phyloP scores from a whole-genome alignment of 2,888 invertebrate genomes.

The Podotricha telesiphe region DNA sequence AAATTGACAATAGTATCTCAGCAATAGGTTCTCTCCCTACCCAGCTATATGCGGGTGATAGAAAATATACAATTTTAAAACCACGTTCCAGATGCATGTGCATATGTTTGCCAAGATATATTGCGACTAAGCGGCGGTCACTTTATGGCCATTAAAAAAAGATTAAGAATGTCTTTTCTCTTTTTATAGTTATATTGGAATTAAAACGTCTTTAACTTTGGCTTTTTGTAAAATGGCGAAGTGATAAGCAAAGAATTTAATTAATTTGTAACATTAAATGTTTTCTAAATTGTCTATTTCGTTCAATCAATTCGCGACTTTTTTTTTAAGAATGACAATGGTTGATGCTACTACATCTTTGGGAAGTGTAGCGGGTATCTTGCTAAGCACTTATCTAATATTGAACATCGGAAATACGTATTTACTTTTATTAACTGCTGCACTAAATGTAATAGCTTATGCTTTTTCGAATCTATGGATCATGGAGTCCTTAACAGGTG shows the following conservation, averaged over 20 bases:
- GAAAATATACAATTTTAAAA: background rate
- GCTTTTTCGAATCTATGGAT: slow-evolving; percentile 76
- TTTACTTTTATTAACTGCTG: slow-evolving; percentile 77
- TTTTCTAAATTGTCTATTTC: background rate
- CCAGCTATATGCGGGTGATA: no score
- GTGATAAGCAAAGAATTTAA: no score
- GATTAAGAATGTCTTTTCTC: background rate
- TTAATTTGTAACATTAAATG: no score
- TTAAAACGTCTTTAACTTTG: no score
- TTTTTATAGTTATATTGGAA: background rate
- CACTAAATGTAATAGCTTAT: slow-evolving; percentile 71
- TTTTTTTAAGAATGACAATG: slow-evolving; percentile 83
- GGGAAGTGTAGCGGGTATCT: slow-evolving; percentile 85
- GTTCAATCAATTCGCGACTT: background rate
- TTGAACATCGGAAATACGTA: slow-evolving; percentile 79
- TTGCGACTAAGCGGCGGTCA: background rate
- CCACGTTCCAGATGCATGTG: background rate
- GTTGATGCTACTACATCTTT: slow-evolving; percentile 84
- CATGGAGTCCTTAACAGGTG: slow-evolving; percentile 78
- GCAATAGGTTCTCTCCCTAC: no score
- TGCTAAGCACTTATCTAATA: slow-evolving; percentile 85
- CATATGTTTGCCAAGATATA: slow-evolving; percentile 17
- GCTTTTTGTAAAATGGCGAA: no score
- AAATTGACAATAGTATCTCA: background rate
- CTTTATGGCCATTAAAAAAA: background rate